Conservation (phyloP, 2,797 vertebrate species). For the Pachyuromys duprasi region DNA sequence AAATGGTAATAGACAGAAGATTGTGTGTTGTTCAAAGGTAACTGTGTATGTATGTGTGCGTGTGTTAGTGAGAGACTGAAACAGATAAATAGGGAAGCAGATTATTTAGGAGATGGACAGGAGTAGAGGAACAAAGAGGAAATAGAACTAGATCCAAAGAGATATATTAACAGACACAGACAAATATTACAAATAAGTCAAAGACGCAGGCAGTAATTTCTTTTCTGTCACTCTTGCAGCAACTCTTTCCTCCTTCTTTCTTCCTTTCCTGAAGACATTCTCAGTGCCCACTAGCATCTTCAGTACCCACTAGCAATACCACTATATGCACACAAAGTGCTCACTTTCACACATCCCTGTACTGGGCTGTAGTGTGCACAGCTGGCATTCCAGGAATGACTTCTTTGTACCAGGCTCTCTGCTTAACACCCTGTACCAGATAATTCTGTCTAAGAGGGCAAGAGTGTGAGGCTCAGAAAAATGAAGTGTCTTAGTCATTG, state of each 20-base stretch:
- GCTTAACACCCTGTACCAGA: not conserved
- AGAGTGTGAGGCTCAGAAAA: not conserved
- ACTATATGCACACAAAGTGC: too few species aligned
- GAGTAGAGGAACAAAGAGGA: not conserved
- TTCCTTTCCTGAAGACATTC: not conserved
- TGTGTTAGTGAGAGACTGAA: not conserved
- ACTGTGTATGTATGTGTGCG: not conserved
- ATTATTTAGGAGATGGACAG: not conserved
- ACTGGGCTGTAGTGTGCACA: accelerated
- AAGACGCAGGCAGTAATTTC: not conserved
- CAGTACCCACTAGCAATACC: accelerated
- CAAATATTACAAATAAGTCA: not conserved
- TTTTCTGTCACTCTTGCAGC: not conserved
- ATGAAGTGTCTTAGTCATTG: not conserved
- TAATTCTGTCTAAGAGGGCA: not conserved
- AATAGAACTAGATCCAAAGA: not conserved
- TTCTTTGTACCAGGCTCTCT: not conserved
- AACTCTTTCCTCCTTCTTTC: not conserved
- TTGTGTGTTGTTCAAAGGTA: not conserved
- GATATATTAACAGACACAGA: not conserved
- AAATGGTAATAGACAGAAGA: accelerated
- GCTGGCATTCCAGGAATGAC: not conserved
- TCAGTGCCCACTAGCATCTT: not conserved
- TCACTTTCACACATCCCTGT: not conserved
- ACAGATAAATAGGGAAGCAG: not conserved